These are phyloP conservation scores for Pseudomyrmex dendroicus DNA, from an alignment of 1,140 invertebrate genomes.

Conservation along the genomic window DNA sequence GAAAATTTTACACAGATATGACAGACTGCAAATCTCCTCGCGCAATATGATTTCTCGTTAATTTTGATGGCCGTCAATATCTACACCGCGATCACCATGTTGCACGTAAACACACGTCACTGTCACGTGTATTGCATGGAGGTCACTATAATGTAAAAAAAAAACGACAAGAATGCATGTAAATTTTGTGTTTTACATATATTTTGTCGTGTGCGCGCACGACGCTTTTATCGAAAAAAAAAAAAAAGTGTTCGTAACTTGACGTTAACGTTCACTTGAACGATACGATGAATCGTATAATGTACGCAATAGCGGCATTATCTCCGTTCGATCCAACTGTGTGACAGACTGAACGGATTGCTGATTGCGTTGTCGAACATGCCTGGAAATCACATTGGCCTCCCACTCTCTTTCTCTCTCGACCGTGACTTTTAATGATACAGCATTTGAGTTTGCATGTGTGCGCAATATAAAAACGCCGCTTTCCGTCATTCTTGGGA, in stretches of 20 bases:
- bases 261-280: conserved; percentile 6
- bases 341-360: conserved; percentile 57
- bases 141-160: background rate
- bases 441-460: background rate
- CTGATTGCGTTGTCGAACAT: conserved; percentile 3
- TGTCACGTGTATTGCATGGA: background rate
- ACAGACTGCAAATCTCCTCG: background rate
- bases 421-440: background rate
- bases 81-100: background rate
- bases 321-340: conserved; percentile 19
- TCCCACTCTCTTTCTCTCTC: conserved; percentile 60
- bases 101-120: background rate
- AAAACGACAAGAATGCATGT: too few relatives aligned
- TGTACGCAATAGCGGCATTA: conserved; percentile 20
- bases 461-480: background rate
- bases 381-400: conserved; percentile 37
- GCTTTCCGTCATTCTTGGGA: background rate
- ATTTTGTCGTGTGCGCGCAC: background rate
- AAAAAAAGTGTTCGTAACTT: background rate
- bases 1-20: background rate
- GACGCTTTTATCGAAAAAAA: background rate
- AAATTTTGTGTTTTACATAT: background rate
- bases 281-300: background rate
- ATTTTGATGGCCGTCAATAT: too few relatives aligned
- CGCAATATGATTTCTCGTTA: background rate